Evolutionary conservation across 1,140 invertebrate genomes (phyloP).

Genomic region (Panagrolaimus sp.): DNA sequence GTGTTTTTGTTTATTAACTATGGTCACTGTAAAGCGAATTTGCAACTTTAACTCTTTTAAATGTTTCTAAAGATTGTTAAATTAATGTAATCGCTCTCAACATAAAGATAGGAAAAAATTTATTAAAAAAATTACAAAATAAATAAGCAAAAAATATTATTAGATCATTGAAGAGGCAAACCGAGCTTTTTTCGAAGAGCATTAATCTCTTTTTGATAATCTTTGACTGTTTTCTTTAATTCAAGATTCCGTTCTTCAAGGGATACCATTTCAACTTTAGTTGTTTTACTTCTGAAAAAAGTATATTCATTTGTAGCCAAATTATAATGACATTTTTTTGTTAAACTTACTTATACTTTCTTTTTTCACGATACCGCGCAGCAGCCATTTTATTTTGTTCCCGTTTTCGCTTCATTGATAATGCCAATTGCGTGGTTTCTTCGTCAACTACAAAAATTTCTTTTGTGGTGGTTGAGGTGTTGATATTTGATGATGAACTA

Average conservation of each 20-base stretch:
- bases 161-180: neutral
- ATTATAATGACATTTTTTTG: neutral
- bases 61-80: no score
- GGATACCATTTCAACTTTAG: neutral
- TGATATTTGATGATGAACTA: no score
- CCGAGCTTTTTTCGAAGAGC: neutral
- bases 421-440: conserved; percentile 8
- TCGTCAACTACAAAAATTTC: neutral
- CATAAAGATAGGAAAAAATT: no score
- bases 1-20: no score
- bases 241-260: neutral
- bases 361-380: neutral
- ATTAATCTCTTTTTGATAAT: conserved; percentile 2
- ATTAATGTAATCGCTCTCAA: no score
- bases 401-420: conserved; percentile 15
- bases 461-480: no score
- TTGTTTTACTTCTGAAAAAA: neutral
- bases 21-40: no score
- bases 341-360: conserved; percentile 9
- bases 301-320: neutral
- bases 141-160: no score
- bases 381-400: conserved; percentile 16
- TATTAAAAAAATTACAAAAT: no score
- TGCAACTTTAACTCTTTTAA: no score
- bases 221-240: neutral